phyloP scores from a whole-genome alignment of 2,888 invertebrate species.

The Idaea dimidiata region DNA sequence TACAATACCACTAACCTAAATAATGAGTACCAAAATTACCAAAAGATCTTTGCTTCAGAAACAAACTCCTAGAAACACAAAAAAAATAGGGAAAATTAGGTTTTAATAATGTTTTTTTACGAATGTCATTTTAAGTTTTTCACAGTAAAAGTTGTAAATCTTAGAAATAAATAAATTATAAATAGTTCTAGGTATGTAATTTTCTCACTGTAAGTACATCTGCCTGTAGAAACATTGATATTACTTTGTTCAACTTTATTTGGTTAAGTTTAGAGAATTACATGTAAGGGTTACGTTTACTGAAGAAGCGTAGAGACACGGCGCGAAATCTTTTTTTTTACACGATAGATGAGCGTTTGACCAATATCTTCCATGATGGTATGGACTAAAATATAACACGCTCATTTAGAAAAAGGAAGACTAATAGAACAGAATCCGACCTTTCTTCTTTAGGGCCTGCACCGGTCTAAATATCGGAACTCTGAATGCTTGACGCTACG shows the following conservation, averaged over 20 bases:
- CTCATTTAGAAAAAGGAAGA: too few relatives aligned
- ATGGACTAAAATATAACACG: too few relatives aligned
- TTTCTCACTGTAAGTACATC: conserved; percentile 18
- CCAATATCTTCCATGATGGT: too few relatives aligned
- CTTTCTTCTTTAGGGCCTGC: too few relatives aligned
- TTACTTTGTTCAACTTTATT: not conserved
- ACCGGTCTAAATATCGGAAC: too few relatives aligned
- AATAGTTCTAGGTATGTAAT: conserved; percentile 17
- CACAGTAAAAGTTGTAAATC: conserved; percentile 22
- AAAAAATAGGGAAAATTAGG: conserved; percentile 48
- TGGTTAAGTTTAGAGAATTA: too few relatives aligned
- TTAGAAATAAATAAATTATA: conserved; percentile 27
- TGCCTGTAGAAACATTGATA: not conserved
- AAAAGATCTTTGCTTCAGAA: conserved; percentile 18
- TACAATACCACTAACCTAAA: not conserved
- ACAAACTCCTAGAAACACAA: conserved; percentile 45
- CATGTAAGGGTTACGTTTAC: too few relatives aligned
- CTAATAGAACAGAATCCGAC: too few relatives aligned
- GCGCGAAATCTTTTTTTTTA: too few relatives aligned
- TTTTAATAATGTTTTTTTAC: conserved; percentile 56
- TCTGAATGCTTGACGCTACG: too few relatives aligned
- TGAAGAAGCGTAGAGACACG: too few relatives aligned
- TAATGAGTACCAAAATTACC: not conserved
- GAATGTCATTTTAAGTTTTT: conserved; percentile 19
- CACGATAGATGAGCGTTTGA: too few relatives aligned